Base-by-base conservation (phyloP, 2,113 vertebrate genomes). In the Proterorhinus semilunaris region DNA sequence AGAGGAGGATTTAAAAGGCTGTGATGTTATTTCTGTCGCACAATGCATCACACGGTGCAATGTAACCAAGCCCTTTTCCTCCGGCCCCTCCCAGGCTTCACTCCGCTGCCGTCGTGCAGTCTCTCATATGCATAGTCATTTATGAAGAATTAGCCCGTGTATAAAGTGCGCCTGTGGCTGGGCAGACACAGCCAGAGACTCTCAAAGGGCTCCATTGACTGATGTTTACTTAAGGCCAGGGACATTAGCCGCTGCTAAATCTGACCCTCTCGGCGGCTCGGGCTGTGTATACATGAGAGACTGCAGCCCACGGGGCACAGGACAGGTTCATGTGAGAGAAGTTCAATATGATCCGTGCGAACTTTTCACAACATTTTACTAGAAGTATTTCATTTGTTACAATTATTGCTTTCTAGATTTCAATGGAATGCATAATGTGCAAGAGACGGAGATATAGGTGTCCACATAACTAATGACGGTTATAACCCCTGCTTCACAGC, bases 41-140 rank as follows among this genome's bases (percentile, higher is more conserved):
- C 89, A 89, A 89, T 88, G 77, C 83, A 85, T 86, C 82, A 65
- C 62, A 78, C 74, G 61, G 13, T 72, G 69, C 74, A 87, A 83
- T 83, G 83, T 79, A 89, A 82, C 83, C 85, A 84, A 88, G 84
- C 86, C 87, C 78, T 86, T 84, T 89, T 80, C 84, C 82, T 78
- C 68, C 55, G 64, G 63, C 69, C 77, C 72, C 67, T 71, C 75
- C 76, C 78, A 51, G 62, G 45, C 74, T 66, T 52, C 76, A 74
- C 71, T 59, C 63, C 47, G 36, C 48, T 21, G 43, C 53, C 15
- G 62, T 66, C 61, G 45, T 72, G 68, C 71, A 62, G 70, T 57
- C 17, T 66, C 65, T 53, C 78, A 48, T 76, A 53, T 47, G 44
- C 57, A 63, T 65, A 77, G 71, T 54, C 54, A 57, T 73, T 69